Evolutionary conservation across 2,113 vertebrate species (phyloP), one percentile per base, ranked within the genome.

Genomic region (Saccopteryx leptura): DNA sequence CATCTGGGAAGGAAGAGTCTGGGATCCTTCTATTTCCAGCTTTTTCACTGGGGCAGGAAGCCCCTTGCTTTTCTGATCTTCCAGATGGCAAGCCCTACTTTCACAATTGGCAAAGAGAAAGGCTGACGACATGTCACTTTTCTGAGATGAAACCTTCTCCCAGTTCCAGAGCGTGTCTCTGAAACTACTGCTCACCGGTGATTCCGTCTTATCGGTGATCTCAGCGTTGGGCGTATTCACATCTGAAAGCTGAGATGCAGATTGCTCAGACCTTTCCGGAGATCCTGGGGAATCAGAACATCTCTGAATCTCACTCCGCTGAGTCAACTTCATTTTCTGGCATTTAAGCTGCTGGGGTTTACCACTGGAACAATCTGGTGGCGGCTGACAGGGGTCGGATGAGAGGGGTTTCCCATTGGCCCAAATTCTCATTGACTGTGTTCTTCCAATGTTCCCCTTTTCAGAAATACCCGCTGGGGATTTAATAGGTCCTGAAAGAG

Each of bases 141-240:
- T 52, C n/a, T 28, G 28, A 92, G 96, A 93, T 15, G 92, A 97
- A 88, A 98, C 56, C 24, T 97, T 98, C 95, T 98, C 98, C 98
- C 98, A 98, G 48, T 98, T 97, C 91, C 94, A 90, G 2, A 98
- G 95, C 14, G 97, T 95, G 0, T 81, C 79, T 9, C 85, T 98
- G 96, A 98, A 98, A 91, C 95, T 97, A 21, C 24, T 88, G 0
- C 12, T 7, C 60, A 68, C 17, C 0, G 0, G 7, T 54, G 31
- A 5, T 33, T 76, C 87, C 21, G 95, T 97, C 17, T 89, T n/a
- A 52, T 17, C 0, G 5, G 69, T 13, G 52, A 50, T 39, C 46
- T 46, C 39, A 50, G 92, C 0, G 75, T 74, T 96, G 33, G 97
- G 72, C 31, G 0, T 14, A 19, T 12, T 61, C 58, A 14, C 2